These are phyloP conservation scores for Danio jaintianensis DNA, from an alignment of 2,797 vertebrate species.

Conservation along the genomic window DNA sequence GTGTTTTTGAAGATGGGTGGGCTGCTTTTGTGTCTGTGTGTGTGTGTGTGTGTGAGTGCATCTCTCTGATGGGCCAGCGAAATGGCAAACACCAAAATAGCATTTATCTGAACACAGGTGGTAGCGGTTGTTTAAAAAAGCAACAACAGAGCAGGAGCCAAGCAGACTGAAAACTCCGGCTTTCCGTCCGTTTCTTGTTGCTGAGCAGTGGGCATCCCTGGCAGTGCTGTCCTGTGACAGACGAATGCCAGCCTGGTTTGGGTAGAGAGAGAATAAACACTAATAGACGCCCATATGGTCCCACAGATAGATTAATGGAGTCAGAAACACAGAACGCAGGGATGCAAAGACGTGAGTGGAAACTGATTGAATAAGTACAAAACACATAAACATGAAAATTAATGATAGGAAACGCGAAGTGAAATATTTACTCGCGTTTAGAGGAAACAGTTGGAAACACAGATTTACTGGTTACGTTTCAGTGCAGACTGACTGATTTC, in stretches of 20 bases:
- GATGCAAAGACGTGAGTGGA: slow-evolving; percentile 42
- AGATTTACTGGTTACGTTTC: slow-evolving; percentile 33
- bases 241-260: slow-evolving; percentile 36
- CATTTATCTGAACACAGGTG: slow-evolving; percentile 40
- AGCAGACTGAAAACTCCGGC: not conserved
- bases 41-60: not conserved
- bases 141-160: slow-evolving; percentile 11
- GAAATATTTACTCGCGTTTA: slow-evolving; percentile 45
- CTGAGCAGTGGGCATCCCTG: slow-evolving; percentile 4
- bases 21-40: slow-evolving; percentile 1
- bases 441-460: slow-evolving; percentile 29
- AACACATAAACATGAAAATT: slow-evolving; percentile 20
- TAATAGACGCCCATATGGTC: slow-evolving; percentile 60
- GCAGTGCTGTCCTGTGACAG: slow-evolving; percentile 2
- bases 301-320: slow-evolving; percentile 59
- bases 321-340: slow-evolving; percentile 46
- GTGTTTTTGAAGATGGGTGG: slow-evolving; percentile 31
- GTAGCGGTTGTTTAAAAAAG: slow-evolving; percentile 16
- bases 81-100: slow-evolving; percentile 45
- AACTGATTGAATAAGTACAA: slow-evolving; percentile 9
- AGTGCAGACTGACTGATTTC: not conserved
- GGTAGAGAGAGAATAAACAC: slow-evolving; percentile 40
- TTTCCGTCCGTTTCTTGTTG: not conserved
- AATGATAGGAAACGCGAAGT: slow-evolving; percentile 41
- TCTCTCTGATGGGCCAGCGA: slow-evolving; percentile 3